Evolutionary conservation across 2,113 vertebrate species (phyloP).

Genomic region (Trichechus manatus): DNA sequence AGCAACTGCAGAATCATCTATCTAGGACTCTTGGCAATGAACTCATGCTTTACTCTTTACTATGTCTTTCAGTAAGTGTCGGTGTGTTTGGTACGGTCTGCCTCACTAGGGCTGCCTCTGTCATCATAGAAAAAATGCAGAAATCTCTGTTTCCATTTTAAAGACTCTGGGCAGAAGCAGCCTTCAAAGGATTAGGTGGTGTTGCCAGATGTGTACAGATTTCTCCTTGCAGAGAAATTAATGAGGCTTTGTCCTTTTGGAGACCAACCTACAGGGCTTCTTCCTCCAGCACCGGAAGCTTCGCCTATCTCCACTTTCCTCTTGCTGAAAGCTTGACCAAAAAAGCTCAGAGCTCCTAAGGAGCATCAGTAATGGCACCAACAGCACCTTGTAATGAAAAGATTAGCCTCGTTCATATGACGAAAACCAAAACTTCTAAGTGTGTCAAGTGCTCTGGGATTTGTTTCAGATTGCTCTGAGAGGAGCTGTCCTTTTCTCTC

Average conservation of each 20-base stretch:
- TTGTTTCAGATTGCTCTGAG: neutral
- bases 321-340: neutral
- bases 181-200: neutral
- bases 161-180: neutral
- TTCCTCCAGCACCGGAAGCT: neutral
- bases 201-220: neutral
- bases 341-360: neutral
- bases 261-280: neutral
- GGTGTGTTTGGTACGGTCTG: neutral
- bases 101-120: neutral
- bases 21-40: neutral
- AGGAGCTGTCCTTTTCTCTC: neutral
- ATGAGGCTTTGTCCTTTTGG: neutral
- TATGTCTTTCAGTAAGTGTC: neutral
- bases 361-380: neutral
- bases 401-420: neutral
- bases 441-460: neutral
- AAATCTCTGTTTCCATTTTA: neutral
- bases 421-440: neutral
- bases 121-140: neutral
- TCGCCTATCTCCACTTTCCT: neutral
- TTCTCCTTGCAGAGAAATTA: neutral
- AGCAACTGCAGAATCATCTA: neutral
- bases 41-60: neutral
- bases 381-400: neutral